These are phyloP conservation scores for Sipha flava DNA, from an alignment of 1,140 invertebrate species.

Conservation along the genomic window DNA sequence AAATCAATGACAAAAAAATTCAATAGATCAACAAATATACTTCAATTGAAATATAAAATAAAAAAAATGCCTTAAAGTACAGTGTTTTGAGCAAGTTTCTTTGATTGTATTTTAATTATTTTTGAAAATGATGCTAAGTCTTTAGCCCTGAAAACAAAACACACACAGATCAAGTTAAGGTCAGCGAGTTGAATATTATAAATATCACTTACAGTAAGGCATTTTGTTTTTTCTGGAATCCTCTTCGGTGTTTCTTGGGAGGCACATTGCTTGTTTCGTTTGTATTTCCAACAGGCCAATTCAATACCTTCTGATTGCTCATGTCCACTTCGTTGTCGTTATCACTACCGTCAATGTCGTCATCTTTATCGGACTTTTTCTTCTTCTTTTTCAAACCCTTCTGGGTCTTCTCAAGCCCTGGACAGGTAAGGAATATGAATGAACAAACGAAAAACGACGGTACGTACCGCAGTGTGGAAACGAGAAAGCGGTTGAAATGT, in stretches of 20 bases:
- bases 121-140: slow-evolving; percentile 5
- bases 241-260: not conserved
- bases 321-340: not conserved
- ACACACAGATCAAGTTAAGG: not conserved
- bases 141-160: not conserved
- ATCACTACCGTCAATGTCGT: not conserved
- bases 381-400: not conserved
- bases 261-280: not conserved
- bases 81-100: not conserved
- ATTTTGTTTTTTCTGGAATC: not conserved
- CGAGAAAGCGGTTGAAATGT: no score
- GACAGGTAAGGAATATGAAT: not conserved
- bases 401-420: not conserved
- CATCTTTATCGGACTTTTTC: not conserved
- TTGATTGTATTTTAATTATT: not conserved
- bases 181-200: not conserved
- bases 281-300: not conserved
- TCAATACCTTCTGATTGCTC: slow-evolving; percentile 8
- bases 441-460: not conserved
- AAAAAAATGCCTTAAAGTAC: not conserved
- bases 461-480: no score
- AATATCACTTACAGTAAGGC: not conserved
- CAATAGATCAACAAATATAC: no score
- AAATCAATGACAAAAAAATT: no score
- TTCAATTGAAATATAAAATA: not conserved